Evolutionary conservation across 2,888 invertebrate genomes (phyloP).

Genomic region (Lordiphosa andalusiaca): DNA sequence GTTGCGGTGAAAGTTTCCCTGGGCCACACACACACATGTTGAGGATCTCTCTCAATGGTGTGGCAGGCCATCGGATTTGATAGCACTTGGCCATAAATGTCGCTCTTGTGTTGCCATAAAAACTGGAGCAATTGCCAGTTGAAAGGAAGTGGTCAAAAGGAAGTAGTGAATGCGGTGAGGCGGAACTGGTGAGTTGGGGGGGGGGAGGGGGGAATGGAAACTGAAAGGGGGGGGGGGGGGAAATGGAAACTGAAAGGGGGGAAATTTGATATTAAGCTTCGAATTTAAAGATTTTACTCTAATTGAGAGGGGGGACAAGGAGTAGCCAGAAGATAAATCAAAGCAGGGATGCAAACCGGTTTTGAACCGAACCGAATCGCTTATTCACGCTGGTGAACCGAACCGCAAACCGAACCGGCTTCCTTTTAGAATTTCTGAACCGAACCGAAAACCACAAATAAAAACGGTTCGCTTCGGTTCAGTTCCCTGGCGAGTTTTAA

Average conservation of each 20-base stretch:
- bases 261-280: slow-evolving; percentile 25
- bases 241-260: slow-evolving; percentile 16
- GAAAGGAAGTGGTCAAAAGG: slow-evolving; percentile 35
- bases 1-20: slow-evolving; percentile 43
- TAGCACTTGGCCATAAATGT: slow-evolving; percentile 67
- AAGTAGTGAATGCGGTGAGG: slow-evolving; percentile 15
- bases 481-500: no score
- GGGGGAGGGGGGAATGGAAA: slow-evolving; percentile 24
- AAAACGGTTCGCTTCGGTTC: no score
- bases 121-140: slow-evolving; percentile 47
- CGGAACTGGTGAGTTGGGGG: background rate
- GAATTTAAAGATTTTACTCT: background rate
- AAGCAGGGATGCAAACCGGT: no score
- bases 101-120: slow-evolving; percentile 44
- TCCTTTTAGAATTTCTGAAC: no score
- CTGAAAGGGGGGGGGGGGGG: slow-evolving; percentile 14
- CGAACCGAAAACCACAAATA: no score
- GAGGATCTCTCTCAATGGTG: no score
- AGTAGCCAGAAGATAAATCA: no score
- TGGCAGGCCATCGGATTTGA: slow-evolving; percentile 34
- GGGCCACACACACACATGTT: background rate
- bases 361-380: no score
- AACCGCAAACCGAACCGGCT: no score
- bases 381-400: no score
- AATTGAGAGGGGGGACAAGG: no score